Conservation (phyloP, 2,888 invertebrate species). For the Agrilus cyanescens region DNA sequence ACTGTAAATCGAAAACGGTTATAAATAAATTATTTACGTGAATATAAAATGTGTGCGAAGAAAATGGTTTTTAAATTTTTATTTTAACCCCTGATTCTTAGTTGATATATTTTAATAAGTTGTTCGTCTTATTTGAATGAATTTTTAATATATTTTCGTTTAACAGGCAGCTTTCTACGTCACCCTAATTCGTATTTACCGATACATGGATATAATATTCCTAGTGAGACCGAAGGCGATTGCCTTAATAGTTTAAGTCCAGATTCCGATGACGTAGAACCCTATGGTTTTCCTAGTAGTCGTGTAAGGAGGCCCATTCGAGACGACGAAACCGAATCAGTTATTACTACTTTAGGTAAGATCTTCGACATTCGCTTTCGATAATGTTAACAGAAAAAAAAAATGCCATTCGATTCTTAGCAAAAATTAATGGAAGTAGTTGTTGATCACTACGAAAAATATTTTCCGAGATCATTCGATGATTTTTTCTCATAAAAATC, state of each 20-base stretch:
- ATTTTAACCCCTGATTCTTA: too few species aligned
- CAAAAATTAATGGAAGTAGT: too few species aligned
- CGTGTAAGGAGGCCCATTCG: slow-evolving; percentile 37
- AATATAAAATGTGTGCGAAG: too few species aligned
- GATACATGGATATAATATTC: slow-evolving; percentile 48
- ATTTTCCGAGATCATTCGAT: too few species aligned
- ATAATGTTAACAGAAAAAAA: too few species aligned
- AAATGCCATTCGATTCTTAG: too few species aligned
- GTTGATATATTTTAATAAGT: neutral
- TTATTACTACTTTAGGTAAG: slow-evolving; percentile 53
- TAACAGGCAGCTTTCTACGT: slow-evolving; percentile 55
- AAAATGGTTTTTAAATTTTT: too few species aligned
- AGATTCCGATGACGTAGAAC: slow-evolving; percentile 38
- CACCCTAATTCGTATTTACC: slow-evolving; percentile 80
- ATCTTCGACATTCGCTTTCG: slow-evolving; percentile 3
- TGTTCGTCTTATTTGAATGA: neutral
- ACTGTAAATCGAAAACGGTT: too few species aligned
- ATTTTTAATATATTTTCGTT: neutral
- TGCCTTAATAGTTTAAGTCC: slow-evolving; percentile 33
- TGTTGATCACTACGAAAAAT: too few species aligned
- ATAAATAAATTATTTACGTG: too few species aligned
- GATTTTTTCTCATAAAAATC: too few species aligned
- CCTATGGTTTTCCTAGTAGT: slow-evolving; percentile 39
- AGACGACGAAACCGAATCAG: slow-evolving; percentile 53
- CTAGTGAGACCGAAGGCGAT: slow-evolving; percentile 52